Percentiles rank a stretch among this genome's conserved stretches.
Evolutionary conservation across 2,888 invertebrate genomes (phyloP).

Genomic region (Perizoma affinitatum): DNA sequence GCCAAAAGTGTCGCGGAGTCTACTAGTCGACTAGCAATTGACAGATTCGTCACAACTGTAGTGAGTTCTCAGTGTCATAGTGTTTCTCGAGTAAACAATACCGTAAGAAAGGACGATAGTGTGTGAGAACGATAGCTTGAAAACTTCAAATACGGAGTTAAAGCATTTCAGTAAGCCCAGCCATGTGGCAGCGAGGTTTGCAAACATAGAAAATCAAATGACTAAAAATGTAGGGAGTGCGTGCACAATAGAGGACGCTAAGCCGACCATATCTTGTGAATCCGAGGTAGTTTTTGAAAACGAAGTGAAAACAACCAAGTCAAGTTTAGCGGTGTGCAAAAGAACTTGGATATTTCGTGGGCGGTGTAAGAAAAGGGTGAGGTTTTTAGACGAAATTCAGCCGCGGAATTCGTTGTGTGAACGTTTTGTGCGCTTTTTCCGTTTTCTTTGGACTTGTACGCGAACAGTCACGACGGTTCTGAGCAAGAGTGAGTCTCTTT

Average conservation of each 20-base stretch:
- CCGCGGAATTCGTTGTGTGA: slow-evolving; percentile 57
- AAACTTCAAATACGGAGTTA: slow-evolving; percentile 58
- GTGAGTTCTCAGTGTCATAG: slow-evolving; percentile 53
- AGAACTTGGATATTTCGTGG: slow-evolving; percentile 53
- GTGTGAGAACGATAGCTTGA: not conserved
- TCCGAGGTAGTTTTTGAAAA: slow-evolving; percentile 39
- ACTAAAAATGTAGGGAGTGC: slow-evolving; percentile 58
- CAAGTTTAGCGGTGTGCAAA: slow-evolving; percentile 65
- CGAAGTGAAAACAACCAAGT: slow-evolving; percentile 65
- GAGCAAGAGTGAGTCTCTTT: slow-evolving; percentile 58
- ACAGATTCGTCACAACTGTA: slow-evolving; percentile 52
- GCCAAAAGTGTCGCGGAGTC: slow-evolving; percentile 64
- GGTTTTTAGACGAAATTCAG: slow-evolving; percentile 63
- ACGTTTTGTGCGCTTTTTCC: slow-evolving; percentile 62
- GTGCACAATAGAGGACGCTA: slow-evolving; percentile 40
- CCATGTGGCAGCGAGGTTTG: slow-evolving; percentile 48
- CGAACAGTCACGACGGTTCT: slow-evolving; percentile 59
- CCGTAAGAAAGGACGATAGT: slow-evolving; percentile 24
- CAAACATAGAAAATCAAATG: slow-evolving; percentile 49
- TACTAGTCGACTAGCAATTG: slow-evolving; percentile 54
- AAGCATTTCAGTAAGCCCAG: slow-evolving; percentile 46
- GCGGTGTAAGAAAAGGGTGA: slow-evolving; percentile 68
- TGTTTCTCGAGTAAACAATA: slow-evolving; percentile 53
- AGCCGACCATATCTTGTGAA: slow-evolving; percentile 45
- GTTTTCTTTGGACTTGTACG: slow-evolving; percentile 65